These are phyloP conservation scores for Motacilla alba DNA, from an alignment of 2,113 vertebrate species.

Conservation along the genomic window DNA sequence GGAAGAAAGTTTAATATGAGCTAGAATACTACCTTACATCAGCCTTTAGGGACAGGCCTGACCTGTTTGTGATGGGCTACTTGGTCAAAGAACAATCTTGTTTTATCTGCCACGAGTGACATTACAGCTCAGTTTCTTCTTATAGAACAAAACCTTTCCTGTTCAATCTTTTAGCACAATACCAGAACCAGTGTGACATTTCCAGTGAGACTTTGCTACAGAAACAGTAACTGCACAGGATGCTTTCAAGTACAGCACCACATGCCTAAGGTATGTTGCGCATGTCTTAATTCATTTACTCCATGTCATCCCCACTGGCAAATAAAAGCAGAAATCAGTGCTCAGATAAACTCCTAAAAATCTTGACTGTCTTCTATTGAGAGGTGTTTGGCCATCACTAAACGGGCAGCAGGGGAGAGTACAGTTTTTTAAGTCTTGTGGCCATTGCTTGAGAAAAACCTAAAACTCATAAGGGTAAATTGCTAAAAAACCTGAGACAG, in stretches of 20 bases:
- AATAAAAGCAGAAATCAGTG: not conserved
- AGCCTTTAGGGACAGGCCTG: not conserved
- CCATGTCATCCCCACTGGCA: not conserved
- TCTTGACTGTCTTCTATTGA: not conserved
- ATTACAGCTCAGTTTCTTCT: not conserved
- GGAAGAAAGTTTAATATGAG: not conserved
- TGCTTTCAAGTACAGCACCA: not conserved
- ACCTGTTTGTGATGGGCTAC: not conserved
- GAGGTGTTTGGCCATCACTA: not conserved
- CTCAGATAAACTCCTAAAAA: not conserved
- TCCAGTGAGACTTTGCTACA: not conserved
- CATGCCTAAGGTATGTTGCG: not conserved
- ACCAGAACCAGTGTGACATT: not conserved
- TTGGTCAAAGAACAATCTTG: not conserved
- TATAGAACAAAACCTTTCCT: not conserved
- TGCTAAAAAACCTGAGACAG: not conserved
- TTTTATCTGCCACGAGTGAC: not conserved
- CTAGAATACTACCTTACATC: not conserved
- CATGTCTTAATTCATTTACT: fast-evolving
- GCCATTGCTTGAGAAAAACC: not conserved
- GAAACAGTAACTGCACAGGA: not conserved
- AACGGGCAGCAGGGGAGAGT: not conserved
- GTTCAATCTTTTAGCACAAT: not conserved
- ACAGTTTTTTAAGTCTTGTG: not conserved
- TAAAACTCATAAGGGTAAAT: not conserved